Conservation (phyloP, 2,113 vertebrate species). For the Siphamia tubifer region DNA sequence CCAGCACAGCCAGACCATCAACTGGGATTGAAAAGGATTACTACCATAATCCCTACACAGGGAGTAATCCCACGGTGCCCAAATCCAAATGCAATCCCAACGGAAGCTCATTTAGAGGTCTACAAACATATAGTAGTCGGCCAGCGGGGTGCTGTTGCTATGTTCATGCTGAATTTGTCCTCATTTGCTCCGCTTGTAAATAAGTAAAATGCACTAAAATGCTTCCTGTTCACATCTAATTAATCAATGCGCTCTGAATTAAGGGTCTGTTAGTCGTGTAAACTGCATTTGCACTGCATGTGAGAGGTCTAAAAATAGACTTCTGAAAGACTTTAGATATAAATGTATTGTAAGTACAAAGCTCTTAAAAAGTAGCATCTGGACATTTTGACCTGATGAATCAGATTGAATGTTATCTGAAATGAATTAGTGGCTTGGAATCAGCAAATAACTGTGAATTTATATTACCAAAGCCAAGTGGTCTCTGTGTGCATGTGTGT, state of each 20-base stretch:
- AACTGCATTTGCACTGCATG: background rate
- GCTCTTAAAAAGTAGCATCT: too few relatives aligned
- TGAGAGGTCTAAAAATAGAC: background rate
- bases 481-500: too few relatives aligned
- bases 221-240: slow-evolving; percentile 5
- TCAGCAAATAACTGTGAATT: too few relatives aligned
- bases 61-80: slow-evolving; percentile 62
- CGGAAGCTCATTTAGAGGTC: slow-evolving; percentile 57
- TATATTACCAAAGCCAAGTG: too few relatives aligned
- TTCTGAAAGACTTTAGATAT: background rate
- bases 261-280: background rate
- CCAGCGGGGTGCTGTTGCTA: slow-evolving; percentile 46
- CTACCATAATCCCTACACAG: slow-evolving; percentile 53
- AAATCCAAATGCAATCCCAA: slow-evolving; percentile 67
- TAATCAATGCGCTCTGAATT: background rate
- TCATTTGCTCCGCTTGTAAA: slow-evolving; percentile 36
- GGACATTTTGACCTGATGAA: too few relatives aligned
- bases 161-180: slow-evolving; percentile 44
- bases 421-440: too few relatives aligned
- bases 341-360: too few relatives aligned
- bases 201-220: slow-evolving; percentile 7
- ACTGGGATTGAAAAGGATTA: slow-evolving; percentile 65
- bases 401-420: too few relatives aligned
- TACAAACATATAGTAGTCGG: slow-evolving; percentile 7
- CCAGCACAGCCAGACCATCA: slow-evolving; percentile 51